phyloP scores from a whole-genome alignment of 2,888 invertebrate genomes.

The Eristalis pertinax region DNA sequence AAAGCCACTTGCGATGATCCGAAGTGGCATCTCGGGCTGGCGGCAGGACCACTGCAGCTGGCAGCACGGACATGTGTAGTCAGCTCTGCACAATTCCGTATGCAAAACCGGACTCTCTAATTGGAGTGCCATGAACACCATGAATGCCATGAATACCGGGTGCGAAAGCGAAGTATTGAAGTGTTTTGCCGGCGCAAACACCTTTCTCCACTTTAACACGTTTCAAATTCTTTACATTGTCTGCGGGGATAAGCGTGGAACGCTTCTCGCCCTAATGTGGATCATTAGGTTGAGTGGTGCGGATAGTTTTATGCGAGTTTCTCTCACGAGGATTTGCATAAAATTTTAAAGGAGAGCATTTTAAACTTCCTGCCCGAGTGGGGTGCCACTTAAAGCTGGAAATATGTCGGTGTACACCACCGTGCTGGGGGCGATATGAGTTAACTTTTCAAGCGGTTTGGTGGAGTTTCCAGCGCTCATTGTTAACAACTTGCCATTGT shows the following conservation, averaged over 20 bases:
- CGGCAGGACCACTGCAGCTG: not conserved
- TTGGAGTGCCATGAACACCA: constrained; percentile 59
- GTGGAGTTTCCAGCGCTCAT: not conserved
- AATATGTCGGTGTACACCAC: not conserved
- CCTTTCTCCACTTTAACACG: constrained; percentile 61
- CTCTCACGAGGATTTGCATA: not conserved
- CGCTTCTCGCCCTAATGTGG: constrained; percentile 10
- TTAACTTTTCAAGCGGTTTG: not conserved
- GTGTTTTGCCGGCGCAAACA: constrained; percentile 21
- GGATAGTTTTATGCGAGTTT: not conserved
- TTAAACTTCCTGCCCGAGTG: not conserved
- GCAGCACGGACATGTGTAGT: constrained; percentile 28
- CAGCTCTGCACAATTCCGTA: constrained; percentile 23
- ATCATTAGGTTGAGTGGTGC: constrained; percentile 46
- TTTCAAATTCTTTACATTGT: constrained; percentile 25
- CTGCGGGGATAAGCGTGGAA: constrained; percentile 1
- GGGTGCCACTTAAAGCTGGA: not conserved
- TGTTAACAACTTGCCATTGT: not conserved
- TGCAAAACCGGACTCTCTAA: constrained; percentile 54
- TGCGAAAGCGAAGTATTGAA: constrained; percentile 45
- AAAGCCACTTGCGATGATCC: not conserved
- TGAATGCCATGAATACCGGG: not conserved
- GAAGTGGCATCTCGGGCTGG: not conserved
- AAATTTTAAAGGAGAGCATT: not conserved
- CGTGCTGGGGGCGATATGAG: not conserved